Conservation (phyloP, 53 echinoderm and acorn worm genomes). For the Paracentrotus lividus region DNA sequence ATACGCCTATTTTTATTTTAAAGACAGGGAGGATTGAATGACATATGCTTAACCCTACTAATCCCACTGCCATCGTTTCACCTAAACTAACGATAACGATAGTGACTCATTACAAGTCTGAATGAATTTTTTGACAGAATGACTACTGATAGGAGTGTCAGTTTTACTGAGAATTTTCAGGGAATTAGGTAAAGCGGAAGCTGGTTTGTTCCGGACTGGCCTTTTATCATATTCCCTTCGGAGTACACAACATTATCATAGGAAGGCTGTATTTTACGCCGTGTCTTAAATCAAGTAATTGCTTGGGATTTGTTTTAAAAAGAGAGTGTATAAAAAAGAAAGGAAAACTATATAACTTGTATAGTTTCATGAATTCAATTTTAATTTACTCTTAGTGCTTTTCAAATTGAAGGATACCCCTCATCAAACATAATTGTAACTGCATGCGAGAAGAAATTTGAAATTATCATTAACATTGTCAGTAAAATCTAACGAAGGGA, state of each 20-base stretch:
- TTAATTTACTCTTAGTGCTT: neutral
- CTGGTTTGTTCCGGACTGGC: neutral
- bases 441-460: neutral
- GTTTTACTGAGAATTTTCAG: conserved; percentile 20
- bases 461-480: neutral
- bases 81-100: neutral
- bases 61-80: neutral
- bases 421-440: neutral
- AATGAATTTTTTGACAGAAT: conserved; percentile 12
- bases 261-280: neutral
- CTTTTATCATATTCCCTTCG: neutral
- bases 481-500: neutral
- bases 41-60: neutral
- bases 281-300: neutral
- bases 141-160: conserved; percentile 4
- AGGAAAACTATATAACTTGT: neutral
- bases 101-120: neutral
- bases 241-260: conserved; percentile 1
- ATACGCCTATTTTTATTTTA: neutral
- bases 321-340: neutral
- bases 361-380: neutral
- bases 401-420: neutral
- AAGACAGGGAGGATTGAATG: neutral
- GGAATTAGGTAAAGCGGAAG: conserved; percentile 36
- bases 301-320: neutral